Conservation (phyloP, 2,797 vertebrate genomes). For the Lutjanus argentimaculatus region DNA sequence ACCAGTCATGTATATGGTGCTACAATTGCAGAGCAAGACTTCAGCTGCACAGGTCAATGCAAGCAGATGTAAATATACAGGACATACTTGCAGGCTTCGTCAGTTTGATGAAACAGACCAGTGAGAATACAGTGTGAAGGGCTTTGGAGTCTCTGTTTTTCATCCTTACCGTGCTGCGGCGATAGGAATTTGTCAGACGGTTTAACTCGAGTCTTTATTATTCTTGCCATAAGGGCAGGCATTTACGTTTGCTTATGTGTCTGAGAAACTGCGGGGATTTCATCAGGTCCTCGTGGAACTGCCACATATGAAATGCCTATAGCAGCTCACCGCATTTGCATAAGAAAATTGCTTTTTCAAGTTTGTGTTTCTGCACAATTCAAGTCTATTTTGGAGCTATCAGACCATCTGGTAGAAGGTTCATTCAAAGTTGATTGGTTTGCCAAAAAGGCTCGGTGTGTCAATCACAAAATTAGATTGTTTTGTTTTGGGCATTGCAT, state of each 20-base stretch:
- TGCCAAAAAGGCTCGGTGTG: background rate
- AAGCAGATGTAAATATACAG: background rate
- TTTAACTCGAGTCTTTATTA: slow-evolving; percentile 21
- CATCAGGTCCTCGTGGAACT: slow-evolving; percentile 21
- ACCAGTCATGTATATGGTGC: too few relatives aligned
- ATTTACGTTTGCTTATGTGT: slow-evolving; percentile 25
- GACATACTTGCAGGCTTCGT: background rate
- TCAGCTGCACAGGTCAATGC: background rate
- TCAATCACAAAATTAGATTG: background rate
- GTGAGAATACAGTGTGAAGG: background rate
- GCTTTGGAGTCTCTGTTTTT: slow-evolving; percentile 2
- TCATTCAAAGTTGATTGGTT: slow-evolving; percentile 39
- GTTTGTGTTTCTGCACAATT: slow-evolving; percentile 44
- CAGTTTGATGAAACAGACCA: slow-evolving; percentile 14
- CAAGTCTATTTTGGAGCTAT: slow-evolving; percentile 31
- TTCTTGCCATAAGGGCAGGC: slow-evolving; percentile 14
- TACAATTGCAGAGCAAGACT: background rate
- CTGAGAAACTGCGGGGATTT: slow-evolving; percentile 7
- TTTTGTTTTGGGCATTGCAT: slow-evolving; percentile 14
- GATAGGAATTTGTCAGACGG: slow-evolving; percentile 16
- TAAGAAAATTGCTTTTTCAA: slow-evolving; percentile 45
- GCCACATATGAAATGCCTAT: slow-evolving; percentile 9
- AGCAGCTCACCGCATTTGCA: slow-evolving; percentile 41
- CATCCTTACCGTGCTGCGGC: background rate
- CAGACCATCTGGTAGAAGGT: slow-evolving; percentile 9